Conservation (phyloP, 2,113 vertebrate genomes). For the Sterrhoptilus dennistouni region DNA sequence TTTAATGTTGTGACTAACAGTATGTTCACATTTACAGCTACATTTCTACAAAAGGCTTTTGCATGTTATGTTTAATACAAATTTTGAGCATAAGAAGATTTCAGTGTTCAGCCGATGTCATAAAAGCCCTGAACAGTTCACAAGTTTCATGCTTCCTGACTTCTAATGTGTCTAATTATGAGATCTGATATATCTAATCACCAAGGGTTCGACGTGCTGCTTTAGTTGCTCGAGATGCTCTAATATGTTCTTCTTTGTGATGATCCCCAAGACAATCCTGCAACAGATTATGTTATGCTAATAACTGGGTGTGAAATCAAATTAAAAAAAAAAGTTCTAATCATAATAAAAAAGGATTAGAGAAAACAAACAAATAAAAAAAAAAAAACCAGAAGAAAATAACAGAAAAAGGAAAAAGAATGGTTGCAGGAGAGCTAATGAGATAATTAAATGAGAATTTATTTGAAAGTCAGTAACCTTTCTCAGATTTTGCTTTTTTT, state of each 20-base stretch:
- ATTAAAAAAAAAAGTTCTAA: constrained; percentile 60
- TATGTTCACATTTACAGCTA: neutral
- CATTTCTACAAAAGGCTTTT: constrained; percentile 40
- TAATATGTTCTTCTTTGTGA: constrained; percentile 99
- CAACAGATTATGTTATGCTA: constrained; percentile 95
- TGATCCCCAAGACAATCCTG: constrained; percentile 99
- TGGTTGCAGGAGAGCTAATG: constrained; percentile 58
- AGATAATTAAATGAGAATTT: constrained; percentile 61
- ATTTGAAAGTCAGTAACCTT: constrained; percentile 23
- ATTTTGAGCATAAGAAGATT: constrained; percentile 33
- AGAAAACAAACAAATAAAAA: constrained; percentile 30
- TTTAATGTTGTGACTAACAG: constrained; percentile 62
- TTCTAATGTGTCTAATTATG: constrained; percentile 82
- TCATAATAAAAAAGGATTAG: constrained; percentile 66
- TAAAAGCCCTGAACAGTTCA: constrained; percentile 79
- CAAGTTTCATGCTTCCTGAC: constrained; percentile 91
- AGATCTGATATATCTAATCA: constrained; percentile 93
- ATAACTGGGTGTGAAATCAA: constrained; percentile 86
- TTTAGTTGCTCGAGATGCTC: constrained; percentile 99
- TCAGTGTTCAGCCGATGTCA: constrained; percentile 49
- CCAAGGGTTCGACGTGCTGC: constrained; percentile 93
- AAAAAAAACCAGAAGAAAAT: neutral
- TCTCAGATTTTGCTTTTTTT: neutral
- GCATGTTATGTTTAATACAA: constrained; percentile 25
- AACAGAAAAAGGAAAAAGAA: neutral